Conservation (phyloP, 2,113 vertebrate species). For the Puntigrus tetrazona region DNA sequence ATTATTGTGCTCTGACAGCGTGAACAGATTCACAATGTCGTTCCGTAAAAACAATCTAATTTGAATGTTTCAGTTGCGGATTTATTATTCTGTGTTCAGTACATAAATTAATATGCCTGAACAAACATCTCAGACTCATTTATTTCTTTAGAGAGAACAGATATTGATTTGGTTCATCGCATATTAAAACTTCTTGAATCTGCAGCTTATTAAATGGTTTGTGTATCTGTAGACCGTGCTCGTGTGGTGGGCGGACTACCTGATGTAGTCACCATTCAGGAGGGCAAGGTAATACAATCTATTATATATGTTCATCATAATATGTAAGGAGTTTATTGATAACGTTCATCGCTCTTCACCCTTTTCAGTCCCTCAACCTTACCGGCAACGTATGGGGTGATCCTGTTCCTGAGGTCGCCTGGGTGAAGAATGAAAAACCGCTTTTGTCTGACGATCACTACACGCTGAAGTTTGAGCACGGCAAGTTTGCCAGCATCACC, state of each 20-base stretch:
- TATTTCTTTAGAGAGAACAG: background rate
- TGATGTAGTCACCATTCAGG: slow-evolving; percentile 97
- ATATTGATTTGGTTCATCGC: background rate
- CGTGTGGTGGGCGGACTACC: slow-evolving; percentile 94
- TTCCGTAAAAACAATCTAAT: background rate
- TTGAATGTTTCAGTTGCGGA: background rate
- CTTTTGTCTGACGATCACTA: slow-evolving; percentile 80
- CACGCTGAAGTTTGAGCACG: slow-evolving; percentile 84
- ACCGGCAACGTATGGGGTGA: slow-evolving; percentile 97
- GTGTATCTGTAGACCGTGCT: slow-evolving; percentile 84
- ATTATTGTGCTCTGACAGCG: slow-evolving; percentile 33
- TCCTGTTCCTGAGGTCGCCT: slow-evolving; percentile 86
- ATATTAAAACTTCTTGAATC: slow-evolving; percentile 3
- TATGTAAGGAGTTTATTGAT: background rate
- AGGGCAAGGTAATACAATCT: slow-evolving; percentile 88
- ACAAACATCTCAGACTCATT: background rate
- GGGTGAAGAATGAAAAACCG: slow-evolving; percentile 90
- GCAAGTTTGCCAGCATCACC: slow-evolving; percentile 89
- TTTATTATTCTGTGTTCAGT: background rate
- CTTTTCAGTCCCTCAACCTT: slow-evolving; percentile 89
- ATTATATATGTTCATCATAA: background rate
- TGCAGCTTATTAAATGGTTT: slow-evolving; percentile 28
- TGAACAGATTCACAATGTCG: slow-evolving; percentile 37
- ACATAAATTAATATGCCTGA: background rate
- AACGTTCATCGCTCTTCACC: background rate